Conservation (phyloP, 2,113 vertebrate species). For the Centropus bengalensis region DNA sequence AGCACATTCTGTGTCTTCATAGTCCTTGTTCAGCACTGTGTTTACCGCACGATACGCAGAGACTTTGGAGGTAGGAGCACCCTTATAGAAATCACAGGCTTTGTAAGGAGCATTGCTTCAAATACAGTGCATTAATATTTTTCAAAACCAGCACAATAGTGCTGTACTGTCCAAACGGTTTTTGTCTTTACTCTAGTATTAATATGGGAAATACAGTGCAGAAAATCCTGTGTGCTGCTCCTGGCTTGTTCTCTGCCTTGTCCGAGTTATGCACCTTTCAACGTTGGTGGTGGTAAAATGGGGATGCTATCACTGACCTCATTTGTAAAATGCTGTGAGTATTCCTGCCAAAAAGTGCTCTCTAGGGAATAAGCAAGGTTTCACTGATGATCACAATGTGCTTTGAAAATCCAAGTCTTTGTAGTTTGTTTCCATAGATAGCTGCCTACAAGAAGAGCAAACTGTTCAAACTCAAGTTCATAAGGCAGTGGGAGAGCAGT, state of each 20-base stretch:
- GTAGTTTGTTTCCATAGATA: not conserved
- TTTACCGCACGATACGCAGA: not conserved
- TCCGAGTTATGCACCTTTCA: not conserved
- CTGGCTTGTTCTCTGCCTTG: not conserved
- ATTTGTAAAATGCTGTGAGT: not conserved
- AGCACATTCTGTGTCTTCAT: not conserved
- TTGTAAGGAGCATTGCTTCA: not conserved
- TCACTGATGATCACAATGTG: not conserved
- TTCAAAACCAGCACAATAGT: not conserved
- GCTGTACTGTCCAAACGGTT: not conserved
- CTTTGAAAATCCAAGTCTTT: not conserved
- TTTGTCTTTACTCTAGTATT: not conserved
- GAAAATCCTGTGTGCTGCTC: not conserved
- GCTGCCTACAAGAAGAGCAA: not conserved
- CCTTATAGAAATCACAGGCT: not conserved
- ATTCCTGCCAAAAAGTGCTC: not conserved
- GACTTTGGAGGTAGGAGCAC: not conserved
- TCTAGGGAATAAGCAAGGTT: not conserved
- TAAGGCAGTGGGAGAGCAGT: not conserved
- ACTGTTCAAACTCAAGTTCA: not conserved
- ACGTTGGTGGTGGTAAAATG: not conserved
- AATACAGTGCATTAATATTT: not conserved
- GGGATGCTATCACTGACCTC: not conserved
- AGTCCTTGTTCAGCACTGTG: not conserved
- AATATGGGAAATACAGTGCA: not conserved